Conservation (phyloP, 30 jellyfish, hydroid and myxozoan species). For the Mastigias papua region DNA sequence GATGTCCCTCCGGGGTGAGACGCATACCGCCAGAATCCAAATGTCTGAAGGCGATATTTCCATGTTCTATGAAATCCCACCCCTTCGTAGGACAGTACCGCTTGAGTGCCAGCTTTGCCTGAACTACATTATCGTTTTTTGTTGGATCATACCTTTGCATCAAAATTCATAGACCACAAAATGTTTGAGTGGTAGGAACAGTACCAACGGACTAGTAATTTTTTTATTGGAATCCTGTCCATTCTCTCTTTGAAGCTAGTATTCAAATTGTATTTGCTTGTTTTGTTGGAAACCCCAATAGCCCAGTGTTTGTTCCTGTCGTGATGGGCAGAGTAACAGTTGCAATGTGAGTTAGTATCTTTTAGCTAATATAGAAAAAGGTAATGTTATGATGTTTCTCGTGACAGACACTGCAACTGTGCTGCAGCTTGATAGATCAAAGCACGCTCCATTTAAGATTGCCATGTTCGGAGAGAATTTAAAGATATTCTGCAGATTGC, state of each 20-base stretch:
- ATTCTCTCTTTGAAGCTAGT: no score
- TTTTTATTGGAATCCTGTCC: no score
- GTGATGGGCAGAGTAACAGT: neutral
- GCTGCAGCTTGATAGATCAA: neutral
- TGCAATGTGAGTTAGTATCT: no score
- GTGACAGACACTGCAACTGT: neutral
- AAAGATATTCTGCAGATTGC: conserved; percentile 14
- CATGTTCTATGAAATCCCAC: neutral
- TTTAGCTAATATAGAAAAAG: no score
- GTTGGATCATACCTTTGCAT: neutral
- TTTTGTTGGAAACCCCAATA: neutral
- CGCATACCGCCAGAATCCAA: conserved; percentile 28
- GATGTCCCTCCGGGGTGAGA: conserved; percentile 38
- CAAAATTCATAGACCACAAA: no score
- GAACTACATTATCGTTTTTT: neutral
- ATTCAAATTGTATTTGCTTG: no score
- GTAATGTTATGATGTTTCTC: no score
- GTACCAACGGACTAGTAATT: no score
- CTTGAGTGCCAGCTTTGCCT: neutral
- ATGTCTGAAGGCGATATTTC: neutral
- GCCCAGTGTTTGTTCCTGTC: neutral
- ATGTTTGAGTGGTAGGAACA: no score
- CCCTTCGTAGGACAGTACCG: neutral
- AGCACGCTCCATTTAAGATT: neutral
- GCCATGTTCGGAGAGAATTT: conserved; percentile 18